phyloP scores from a whole-genome alignment of 2,113 vertebrate species.

The Lepisosteus osseus region DNA sequence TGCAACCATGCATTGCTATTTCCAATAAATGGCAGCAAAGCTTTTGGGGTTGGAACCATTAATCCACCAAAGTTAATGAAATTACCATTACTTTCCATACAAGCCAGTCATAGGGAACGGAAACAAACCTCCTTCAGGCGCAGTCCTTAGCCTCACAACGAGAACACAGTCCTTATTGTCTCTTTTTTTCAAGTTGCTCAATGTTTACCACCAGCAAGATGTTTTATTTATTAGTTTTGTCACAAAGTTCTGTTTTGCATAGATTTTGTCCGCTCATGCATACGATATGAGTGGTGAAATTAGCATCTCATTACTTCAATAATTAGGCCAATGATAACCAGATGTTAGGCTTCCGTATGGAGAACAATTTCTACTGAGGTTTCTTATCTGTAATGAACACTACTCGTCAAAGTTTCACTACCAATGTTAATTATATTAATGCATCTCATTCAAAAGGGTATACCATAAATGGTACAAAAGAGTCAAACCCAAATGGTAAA shows the following conservation, averaged over 20 bases:
- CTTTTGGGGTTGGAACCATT: slow-evolving; percentile 47
- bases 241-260: slow-evolving; percentile 73
- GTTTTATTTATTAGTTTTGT: slow-evolving; percentile 83
- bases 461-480: slow-evolving; percentile 19
- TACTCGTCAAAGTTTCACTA: slow-evolving; percentile 50
- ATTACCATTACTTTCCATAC: slow-evolving; percentile 56
- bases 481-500: neutral
- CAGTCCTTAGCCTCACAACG: slow-evolving; percentile 39
- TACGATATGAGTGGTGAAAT: slow-evolving; percentile 83
- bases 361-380: slow-evolving; percentile 59
- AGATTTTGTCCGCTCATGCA: slow-evolving; percentile 73
- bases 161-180: slow-evolving; percentile 49
- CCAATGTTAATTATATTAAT: slow-evolving; percentile 37
- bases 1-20: slow-evolving; percentile 1
- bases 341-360: slow-evolving; percentile 73
- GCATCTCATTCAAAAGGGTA: slow-evolving; percentile 22
- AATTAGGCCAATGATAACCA: slow-evolving; percentile 90
- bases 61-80: slow-evolving; percentile 52
- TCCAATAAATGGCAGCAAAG: slow-evolving; percentile 52
- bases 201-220: slow-evolving; percentile 70
- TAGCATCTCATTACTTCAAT: slow-evolving; percentile 88
- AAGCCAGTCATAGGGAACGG: slow-evolving; percentile 53
- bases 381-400: slow-evolving; percentile 60
- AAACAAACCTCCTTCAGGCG: slow-evolving; percentile 50
- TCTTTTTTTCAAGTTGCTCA: slow-evolving; percentile 52